A percentile compares a stretch with the other conserved stretches of the same genome.
These are phyloP conservation scores for Nycticorax nycticorax DNA, from an alignment of 2,113 vertebrate species.

Conservation along the genomic window DNA sequence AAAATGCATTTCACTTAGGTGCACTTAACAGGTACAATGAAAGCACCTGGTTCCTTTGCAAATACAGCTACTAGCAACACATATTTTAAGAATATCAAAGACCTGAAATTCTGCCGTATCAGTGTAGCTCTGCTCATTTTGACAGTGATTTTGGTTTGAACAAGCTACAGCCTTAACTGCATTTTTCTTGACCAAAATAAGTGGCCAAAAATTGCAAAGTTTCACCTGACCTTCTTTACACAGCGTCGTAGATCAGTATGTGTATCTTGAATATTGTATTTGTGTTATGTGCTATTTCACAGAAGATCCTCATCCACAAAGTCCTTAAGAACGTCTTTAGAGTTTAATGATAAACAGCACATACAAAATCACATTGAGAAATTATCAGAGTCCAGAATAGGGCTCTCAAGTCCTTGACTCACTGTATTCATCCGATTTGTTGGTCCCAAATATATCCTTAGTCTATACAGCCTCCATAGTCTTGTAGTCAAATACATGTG, in stretches of 20 bases:
- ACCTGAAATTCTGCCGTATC: background rate
- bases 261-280: background rate
- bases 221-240: background rate
- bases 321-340: background rate
- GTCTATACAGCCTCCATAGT: background rate
- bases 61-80: background rate
- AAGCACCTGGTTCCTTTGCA: background rate
- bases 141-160: background rate
- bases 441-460: background rate
- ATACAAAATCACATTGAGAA: background rate
- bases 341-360: background rate
- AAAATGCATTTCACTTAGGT: background rate
- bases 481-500: background rate
- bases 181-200: background rate
- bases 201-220: background rate
- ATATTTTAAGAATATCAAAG: background rate
- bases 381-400: background rate
- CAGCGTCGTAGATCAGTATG: rapidly evolving
- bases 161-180: background rate
- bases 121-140: background rate
- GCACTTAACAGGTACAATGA: background rate
- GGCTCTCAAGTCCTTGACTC: background rate
- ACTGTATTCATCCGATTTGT: background rate
- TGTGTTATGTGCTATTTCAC: background rate
- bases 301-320: background rate